Conservation (phyloP, 2,797 vertebrate genomes). For the Enoplosus armatus region DNA sequence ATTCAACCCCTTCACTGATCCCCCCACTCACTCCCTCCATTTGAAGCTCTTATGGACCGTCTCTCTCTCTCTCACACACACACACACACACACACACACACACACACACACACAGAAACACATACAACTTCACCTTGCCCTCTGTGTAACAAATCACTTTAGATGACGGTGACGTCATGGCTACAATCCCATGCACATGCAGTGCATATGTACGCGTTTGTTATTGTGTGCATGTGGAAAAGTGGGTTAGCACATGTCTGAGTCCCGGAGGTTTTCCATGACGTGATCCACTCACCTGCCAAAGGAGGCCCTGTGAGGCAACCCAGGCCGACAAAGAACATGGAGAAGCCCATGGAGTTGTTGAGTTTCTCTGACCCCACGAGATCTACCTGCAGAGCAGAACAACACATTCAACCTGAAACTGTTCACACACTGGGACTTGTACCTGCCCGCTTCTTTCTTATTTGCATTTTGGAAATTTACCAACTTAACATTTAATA, state of each 20-base stretch:
- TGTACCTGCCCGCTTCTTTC: neutral
- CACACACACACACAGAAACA: conserved; percentile 2
- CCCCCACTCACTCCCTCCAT: neutral
- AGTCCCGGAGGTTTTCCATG: conserved; percentile 37
- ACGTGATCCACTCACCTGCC: conserved; percentile 87
- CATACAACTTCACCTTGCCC: conserved; percentile 5
- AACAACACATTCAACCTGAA: conserved; percentile 21
- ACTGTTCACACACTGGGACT: neutral
- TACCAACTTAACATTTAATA: too few relatives aligned
- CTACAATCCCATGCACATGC: conserved; percentile 24
- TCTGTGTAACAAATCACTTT: conserved; percentile 31
- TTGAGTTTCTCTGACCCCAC: conserved; percentile 88
- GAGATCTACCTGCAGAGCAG: conserved; percentile 89
- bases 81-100: neutral
- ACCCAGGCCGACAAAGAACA: conserved; percentile 93
- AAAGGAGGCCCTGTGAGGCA: conserved; percentile 92
- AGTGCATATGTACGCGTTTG: conserved; percentile 32
- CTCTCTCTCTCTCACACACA: neutral
- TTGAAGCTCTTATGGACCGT: neutral
- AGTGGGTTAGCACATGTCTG: conserved; percentile 34
- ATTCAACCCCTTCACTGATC: conserved; percentile 13
- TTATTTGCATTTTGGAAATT: neutral
- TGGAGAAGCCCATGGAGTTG: conserved; percentile 92
- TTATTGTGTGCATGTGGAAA: conserved; percentile 46
- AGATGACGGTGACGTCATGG: conserved; percentile 2